phyloP scores from a whole-genome alignment of 92 coral and sea anemone genomes.

The Phenganax stokvisi region DNA sequence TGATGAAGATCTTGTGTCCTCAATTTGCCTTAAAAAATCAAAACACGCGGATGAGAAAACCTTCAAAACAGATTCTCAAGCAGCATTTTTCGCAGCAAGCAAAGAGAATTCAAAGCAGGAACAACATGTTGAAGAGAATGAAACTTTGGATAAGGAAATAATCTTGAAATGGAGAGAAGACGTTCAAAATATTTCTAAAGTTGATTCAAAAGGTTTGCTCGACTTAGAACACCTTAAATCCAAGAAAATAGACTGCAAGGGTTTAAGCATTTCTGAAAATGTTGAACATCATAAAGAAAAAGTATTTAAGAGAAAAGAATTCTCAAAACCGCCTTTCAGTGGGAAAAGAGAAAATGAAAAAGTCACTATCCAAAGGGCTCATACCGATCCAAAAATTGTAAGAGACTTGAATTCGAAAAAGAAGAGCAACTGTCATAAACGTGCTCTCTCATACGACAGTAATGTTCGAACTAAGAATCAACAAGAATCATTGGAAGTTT shows the following conservation, averaged over 20 bases:
- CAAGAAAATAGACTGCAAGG: background rate
- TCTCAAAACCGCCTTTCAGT: background rate
- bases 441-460: background rate
- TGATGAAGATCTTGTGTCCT: constrained; percentile 24
- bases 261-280: background rate
- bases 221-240: too few relatives aligned
- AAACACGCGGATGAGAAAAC: background rate
- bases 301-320: background rate
- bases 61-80: background rate
- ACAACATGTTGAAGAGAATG: background rate
- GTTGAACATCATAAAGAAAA: background rate
- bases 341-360: background rate
- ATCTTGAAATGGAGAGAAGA: background rate
- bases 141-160: background rate
- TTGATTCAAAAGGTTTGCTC: too few relatives aligned
- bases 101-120: background rate
- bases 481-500: background rate
- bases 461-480: background rate
- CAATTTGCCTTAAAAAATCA: constrained; percentile 4
- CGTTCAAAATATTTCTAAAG: background rate
- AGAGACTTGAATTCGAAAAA: constrained; percentile 1
- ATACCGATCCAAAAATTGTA: background rate
- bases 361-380: background rate
- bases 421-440: constrained; percentile 1
- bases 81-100: background rate